Evolutionary conservation across 2,797 vertebrate genomes (phyloP), one percentile per base, ranked within the genome.

Genomic region (Margarornis squamiger): DNA sequence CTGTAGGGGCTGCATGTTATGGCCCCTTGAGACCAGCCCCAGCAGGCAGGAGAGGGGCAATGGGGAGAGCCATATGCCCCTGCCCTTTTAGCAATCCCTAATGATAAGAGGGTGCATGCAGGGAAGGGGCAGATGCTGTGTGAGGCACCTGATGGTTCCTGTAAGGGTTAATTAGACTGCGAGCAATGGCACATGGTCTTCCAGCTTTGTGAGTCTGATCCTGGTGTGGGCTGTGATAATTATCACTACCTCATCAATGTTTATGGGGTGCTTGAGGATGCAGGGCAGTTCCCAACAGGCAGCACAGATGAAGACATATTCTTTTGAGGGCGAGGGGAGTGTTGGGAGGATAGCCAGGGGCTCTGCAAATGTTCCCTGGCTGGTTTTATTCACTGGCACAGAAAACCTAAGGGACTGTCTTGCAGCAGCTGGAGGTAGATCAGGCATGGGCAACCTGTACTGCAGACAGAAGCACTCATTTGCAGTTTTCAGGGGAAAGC

Each of bases 361-460:
- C 73, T 94, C 88, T 13, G 7, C 65, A 90, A 93, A 90, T 4
- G 4, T 54, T 83, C 73, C n/a, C 70, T 81, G 62, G n/a, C 46
- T 92, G 76, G 4, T 63, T 55, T 84, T 88, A 58, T 66, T 52
- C 63, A 52, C 5, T 38, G 70, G 48, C 77, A 45, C 45, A 72
- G 59, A 63, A 87, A 89, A 73, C 34, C 77, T 39, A 71, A 74
- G 63, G 30, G 55, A 87, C 41, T 58, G 48, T 18, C 81, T 80
- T 63, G 63, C 52, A 95, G 80, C 80, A 93, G 90, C 86, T 93
- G 86, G 81, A 96, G 71, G 71, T 24, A 62, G 71, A 88, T 79
- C 63, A 92, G 74, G 77, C 86, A 74, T 1, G 5, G 86, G 61
- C 84, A 85, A 76, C 67, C 84, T 52, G 49, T 66, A 49, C 72